Base-by-base conservation (phyloP, 2,888 invertebrate species). In the Synergus itoensis region DNA sequence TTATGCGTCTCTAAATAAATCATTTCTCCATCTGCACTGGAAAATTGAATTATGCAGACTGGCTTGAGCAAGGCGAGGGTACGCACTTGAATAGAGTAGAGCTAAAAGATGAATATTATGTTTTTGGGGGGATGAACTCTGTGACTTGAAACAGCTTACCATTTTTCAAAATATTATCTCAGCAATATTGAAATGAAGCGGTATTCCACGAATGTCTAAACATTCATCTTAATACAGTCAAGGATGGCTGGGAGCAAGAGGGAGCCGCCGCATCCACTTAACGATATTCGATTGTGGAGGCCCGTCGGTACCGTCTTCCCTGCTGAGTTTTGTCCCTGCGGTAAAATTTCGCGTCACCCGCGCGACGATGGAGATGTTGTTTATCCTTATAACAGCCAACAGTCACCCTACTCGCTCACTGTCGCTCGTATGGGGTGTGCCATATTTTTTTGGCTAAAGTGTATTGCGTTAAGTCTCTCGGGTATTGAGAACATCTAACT, bases 381-480 rank as follows among this genome's bases (percentile, higher is more conserved):
- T 82, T 79, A 81, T 82, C 77, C 62, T 75, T 57, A 69, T 79
- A 79, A 80, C 80, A 73, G 81, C 65, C 76, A 81, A 11, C 16
- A 21, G 41, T n/a, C 80, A 76, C 83, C 80, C 77, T 21, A 79
- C 28, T 60, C 76, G 41, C 43, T 77, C 67, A 57, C 40, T 62
- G 57, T 62, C 64, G 18, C 60, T 43, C 77, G 12, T 21, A 43
- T 63, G 48, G 62, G 8, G 77, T 40, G 65, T 18, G 45, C 18
- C 73, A 53, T 75, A 40, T 45, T 78, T 82, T 83, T 83, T 77
- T 78, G 62, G 82, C 84, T 83, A 82, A 85, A 87, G 84, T 86
- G 84, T 85, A 87, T 85, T 84, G 84, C 81, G 80, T 80, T 53
- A 79, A 79, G 83, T 85, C 85, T 84, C 84, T 73, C 53, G 73